phyloP scores from a whole-genome alignment of 2,888 invertebrate genomes.

The Phyllotreta striolata region DNA sequence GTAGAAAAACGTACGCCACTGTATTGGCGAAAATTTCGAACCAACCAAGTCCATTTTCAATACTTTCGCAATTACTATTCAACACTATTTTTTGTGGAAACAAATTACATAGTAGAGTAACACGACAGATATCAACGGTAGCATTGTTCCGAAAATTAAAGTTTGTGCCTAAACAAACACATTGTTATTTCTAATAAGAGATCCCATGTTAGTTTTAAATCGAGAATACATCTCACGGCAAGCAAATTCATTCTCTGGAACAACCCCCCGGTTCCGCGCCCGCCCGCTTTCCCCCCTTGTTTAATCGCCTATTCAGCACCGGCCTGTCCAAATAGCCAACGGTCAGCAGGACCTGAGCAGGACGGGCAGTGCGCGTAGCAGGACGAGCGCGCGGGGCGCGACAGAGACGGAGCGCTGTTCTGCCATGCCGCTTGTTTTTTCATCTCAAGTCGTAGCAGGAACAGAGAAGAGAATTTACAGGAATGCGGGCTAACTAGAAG shows the following conservation, averaged over 20 bases:
- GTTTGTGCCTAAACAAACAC: conserved; percentile 26
- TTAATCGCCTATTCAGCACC: conserved; percentile 55
- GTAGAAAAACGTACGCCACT: no score
- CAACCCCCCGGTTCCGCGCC: conserved; percentile 16
- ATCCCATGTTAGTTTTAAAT: conserved; percentile 46
- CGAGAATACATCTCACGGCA: conserved; percentile 39
- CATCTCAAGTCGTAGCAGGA: conserved; percentile 37
- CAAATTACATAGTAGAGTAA: background rate
- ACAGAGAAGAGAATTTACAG: conserved; percentile 46
- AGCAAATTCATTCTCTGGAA: conserved; percentile 34
- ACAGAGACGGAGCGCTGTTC: conserved; percentile 26
- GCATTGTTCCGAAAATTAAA: conserved; percentile 14
- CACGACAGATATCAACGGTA: background rate
- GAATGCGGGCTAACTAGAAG: conserved; percentile 49
- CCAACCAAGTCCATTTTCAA: no score
- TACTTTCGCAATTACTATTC: no score
- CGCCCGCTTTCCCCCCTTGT: conserved; percentile 30
- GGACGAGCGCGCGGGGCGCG: conserved; percentile 36
- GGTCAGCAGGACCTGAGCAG: conserved; percentile 48
- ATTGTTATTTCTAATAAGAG: conserved; percentile 33
- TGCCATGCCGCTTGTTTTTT: conserved; percentile 32
- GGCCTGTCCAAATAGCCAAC: conserved; percentile 55
- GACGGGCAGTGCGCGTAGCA: conserved; percentile 30
- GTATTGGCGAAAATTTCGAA: no score
- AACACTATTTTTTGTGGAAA: no score